Conservation (phyloP, 1,140 invertebrate genomes). For the Neotoxoptera formosana region DNA sequence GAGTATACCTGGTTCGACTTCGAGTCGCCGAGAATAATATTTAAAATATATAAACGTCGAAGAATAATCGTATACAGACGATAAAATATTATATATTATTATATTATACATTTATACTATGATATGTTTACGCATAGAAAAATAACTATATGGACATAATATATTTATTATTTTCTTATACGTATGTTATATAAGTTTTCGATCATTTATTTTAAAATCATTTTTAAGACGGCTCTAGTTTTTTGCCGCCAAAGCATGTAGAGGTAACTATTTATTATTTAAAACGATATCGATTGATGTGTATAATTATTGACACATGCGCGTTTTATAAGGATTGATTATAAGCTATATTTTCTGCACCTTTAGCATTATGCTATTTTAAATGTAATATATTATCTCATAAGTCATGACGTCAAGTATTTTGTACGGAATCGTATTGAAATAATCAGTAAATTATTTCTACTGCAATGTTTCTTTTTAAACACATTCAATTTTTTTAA, state of each 20-base stretch:
- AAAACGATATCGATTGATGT: not conserved
- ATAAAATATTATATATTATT: not conserved
- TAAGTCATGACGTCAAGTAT: not conserved
- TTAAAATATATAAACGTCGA: not conserved
- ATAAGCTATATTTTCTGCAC: not conserved
- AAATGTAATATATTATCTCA: not conserved
- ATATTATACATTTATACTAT: not conserved
- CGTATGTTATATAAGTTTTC: not conserved
- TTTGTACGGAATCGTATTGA: not conserved
- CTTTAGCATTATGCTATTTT: not conserved
- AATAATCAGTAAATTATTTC: not conserved
- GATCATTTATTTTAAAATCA: not conserved
- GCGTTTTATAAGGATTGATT: not conserved
- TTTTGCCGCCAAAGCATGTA: not conserved
- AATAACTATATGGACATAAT: not conserved
- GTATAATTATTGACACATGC: not conserved
- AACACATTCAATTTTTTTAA: not conserved
- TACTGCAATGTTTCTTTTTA: not conserved
- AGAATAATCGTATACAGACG: not conserved
- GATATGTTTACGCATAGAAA: not conserved
- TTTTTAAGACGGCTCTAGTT: not conserved
- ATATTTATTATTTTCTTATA: not conserved
- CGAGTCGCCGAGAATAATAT: not conserved
- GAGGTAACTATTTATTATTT: not conserved
- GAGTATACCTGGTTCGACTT: not conserved